These are phyloP conservation scores for Ictidomys tridecemlineatus DNA, from an alignment of 2,113 vertebrate genomes.

Conservation along the genomic window DNA sequence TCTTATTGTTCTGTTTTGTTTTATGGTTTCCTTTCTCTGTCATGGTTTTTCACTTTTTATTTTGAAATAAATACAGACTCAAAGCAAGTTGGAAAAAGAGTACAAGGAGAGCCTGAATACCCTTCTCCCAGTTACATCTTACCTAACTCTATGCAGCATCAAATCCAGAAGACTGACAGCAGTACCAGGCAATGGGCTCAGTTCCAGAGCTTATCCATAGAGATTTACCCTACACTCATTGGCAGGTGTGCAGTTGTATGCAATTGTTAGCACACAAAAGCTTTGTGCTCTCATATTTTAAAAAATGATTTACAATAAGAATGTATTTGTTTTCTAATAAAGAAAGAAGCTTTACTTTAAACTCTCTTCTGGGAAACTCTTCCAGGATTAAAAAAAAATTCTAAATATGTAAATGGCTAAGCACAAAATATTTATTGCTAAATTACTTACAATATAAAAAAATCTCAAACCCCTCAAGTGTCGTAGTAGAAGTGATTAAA, in stretches of 20 bases:
- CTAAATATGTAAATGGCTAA: not conserved
- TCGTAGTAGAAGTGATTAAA: not conserved
- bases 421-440: slow-evolving; percentile 43
- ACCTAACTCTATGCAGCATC: not conserved
- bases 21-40: not conserved
- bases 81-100: not conserved
- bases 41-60: not conserved
- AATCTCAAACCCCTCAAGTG: not conserved
- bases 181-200: not conserved
- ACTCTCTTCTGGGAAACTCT: slow-evolving; percentile 21
- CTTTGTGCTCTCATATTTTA: not conserved
- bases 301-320: not conserved
- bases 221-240: not conserved
- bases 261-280: not conserved
- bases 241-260: not conserved
- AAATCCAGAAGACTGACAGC: too few species aligned
- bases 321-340: slow-evolving; percentile 27
- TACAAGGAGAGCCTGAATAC: not conserved
- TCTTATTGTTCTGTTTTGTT: not conserved
- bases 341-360: slow-evolving; percentile 7
- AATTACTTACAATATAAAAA: slow-evolving; percentile 3
- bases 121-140: not conserved
- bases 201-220: not conserved
- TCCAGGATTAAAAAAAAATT: not conserved
- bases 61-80: not conserved